These are phyloP conservation scores for Crotalus viridis DNA, from an alignment of 2,113 vertebrate species.

Conservation along the genomic window DNA sequence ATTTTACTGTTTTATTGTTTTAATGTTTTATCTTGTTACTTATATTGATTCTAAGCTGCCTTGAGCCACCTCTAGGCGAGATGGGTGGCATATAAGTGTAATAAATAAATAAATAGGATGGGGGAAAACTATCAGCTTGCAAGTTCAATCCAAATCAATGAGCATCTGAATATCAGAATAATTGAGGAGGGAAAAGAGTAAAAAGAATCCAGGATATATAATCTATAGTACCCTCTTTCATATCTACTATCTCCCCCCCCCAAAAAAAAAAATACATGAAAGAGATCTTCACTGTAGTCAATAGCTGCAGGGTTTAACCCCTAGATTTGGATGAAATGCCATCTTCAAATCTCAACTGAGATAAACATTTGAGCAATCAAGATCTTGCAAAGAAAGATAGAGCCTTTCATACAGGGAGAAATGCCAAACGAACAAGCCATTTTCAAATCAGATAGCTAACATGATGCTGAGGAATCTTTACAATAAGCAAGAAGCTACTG, in stretches of 20 bases:
- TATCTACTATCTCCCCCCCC: background rate
- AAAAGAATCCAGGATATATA: background rate
- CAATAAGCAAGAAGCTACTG: background rate
- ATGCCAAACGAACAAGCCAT: background rate
- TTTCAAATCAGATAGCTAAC: background rate
- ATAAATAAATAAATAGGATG: background rate
- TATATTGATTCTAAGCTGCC: background rate
- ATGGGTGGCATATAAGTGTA: background rate
- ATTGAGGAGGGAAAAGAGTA: background rate
- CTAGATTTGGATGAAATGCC: background rate
- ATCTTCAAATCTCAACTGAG: background rate
- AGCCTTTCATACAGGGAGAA: background rate
- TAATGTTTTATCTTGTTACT: background rate
- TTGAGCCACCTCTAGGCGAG: background rate
- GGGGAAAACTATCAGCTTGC: background rate
- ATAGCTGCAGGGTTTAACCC: background rate
- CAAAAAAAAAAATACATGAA: background rate
- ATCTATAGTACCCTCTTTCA: background rate
- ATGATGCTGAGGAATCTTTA: background rate
- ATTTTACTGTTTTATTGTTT: background rate
- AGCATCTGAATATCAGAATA: background rate
- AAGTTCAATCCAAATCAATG: background rate
- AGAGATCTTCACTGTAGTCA: background rate
- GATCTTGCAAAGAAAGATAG: background rate
- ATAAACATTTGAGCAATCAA: background rate